Conservation (phyloP, 92 coral and sea anemone genomes). For the Chrysogorgia sp. region DNA sequence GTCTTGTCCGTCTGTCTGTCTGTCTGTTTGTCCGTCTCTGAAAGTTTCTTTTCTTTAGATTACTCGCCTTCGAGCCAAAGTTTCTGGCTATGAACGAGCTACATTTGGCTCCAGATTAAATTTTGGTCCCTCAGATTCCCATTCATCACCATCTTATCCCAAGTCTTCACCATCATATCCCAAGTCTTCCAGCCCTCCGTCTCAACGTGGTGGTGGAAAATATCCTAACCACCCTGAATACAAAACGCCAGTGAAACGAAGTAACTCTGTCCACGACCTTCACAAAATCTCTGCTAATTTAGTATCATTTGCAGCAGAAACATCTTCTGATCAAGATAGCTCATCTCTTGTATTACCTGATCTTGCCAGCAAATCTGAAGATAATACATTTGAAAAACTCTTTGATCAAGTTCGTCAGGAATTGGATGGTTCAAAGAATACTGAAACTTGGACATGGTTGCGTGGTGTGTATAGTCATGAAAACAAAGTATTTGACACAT, state of each 20-base stretch:
- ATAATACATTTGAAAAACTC: slow-evolving; percentile 26
- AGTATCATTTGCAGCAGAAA: slow-evolving; percentile 25
- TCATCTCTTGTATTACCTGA: not conserved
- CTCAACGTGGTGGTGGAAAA: not conserved
- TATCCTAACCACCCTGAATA: slow-evolving; percentile 4
- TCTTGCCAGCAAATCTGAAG: not conserved
- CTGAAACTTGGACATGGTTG: not conserved
- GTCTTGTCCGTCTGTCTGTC: slow-evolving; percentile 1
- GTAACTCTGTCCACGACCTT: slow-evolving; percentile 89
- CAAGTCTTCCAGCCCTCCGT: not conserved
- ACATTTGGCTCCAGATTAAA: slow-evolving; percentile 73
- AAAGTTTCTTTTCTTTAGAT: slow-evolving; percentile 58
- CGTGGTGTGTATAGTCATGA: not conserved
- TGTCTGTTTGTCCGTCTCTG: not conserved
- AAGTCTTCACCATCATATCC: too few relatives aligned
- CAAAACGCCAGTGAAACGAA: slow-evolving; percentile 43
- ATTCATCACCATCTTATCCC: not conserved
- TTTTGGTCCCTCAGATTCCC: slow-evolving; percentile 16
- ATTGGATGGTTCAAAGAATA: not conserved
- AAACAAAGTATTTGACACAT: not conserved
- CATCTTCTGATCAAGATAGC: not conserved
- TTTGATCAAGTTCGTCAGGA: slow-evolving; percentile 33
- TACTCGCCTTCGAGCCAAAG: slow-evolving; percentile 90
- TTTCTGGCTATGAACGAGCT: slow-evolving; percentile 98
- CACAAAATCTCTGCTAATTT: slow-evolving; percentile 63